phyloP scores from a whole-genome alignment of 2,113 vertebrate genomes.

The Elachura formosa region DNA sequence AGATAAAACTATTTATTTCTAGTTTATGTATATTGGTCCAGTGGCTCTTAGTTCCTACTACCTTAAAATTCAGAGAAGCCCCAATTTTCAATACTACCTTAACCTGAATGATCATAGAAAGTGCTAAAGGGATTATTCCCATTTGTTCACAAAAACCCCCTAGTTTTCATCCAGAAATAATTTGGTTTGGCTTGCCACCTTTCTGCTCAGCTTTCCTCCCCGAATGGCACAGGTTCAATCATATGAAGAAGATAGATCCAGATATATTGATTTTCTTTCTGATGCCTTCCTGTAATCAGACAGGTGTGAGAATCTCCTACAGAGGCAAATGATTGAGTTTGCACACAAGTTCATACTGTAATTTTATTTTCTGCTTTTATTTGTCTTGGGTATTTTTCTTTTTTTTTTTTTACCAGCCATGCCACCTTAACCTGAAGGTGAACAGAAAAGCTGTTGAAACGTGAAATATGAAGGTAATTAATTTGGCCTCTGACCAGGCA shows the following conservation, averaged over 20 bases:
- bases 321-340: neutral
- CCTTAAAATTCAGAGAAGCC: neutral
- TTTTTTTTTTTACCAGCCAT: neutral
- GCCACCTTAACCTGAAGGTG: neutral
- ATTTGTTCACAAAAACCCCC: neutral
- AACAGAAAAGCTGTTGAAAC: neutral
- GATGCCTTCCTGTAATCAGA: neutral
- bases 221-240: neutral
- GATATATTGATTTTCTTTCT: conserved; percentile 21
- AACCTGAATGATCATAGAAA: neutral
- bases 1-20: neutral
- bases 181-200: neutral
- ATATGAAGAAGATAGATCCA: neutral
- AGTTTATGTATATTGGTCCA: neutral
- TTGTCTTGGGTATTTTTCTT: neutral
- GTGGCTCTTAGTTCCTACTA: neutral
- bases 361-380: neutral
- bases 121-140: neutral
- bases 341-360: neutral
- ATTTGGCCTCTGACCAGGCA: neutral
- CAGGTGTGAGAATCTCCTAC: neutral
- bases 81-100: neutral
- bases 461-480: neutral
- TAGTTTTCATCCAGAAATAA: conserved; percentile 1
- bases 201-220: neutral